Evolutionary conservation across 2,888 invertebrate species (phyloP).

Genomic region (Gerris lacustris): DNA sequence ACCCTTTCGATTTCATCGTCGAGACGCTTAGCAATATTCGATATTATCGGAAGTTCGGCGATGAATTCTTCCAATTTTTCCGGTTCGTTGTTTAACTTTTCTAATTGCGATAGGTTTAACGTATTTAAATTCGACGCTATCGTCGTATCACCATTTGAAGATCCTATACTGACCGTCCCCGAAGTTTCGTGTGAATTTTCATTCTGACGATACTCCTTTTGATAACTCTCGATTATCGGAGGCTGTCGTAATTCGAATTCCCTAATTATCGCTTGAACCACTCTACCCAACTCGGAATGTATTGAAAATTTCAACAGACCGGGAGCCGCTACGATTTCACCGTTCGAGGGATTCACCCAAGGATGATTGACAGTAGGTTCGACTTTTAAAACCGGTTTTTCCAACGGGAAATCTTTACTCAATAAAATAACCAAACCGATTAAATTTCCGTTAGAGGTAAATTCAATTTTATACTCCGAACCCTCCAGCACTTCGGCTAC

Average conservation of each 20-base stretch:
- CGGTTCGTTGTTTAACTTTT: background rate
- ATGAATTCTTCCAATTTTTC: conserved; percentile 7
- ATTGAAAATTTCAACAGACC: conserved; percentile 62
- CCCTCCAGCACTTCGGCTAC: conserved; percentile 59
- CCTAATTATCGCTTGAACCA: conserved; percentile 66
- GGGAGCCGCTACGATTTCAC: conserved; percentile 59
- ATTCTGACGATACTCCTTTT: conserved; percentile 14
- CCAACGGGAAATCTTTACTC: conserved; percentile 59
- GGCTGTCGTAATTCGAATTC: conserved; percentile 59
- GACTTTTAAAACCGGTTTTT: conserved; percentile 56
- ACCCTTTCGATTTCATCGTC: conserved; percentile 16
- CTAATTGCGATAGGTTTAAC: background rate
- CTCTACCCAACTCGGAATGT: conserved; percentile 66
- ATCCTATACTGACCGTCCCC: background rate
- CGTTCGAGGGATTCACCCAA: conserved; percentile 54
- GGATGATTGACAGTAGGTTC: conserved; percentile 55
- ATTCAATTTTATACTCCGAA: conserved; percentile 59
- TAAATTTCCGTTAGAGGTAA: conserved; percentile 50
- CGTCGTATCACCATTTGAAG: background rate
- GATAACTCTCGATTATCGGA: conserved; percentile 36
- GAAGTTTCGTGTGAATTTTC: background rate
- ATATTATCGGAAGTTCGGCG: background rate
- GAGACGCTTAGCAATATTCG: background rate
- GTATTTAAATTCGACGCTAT: background rate
- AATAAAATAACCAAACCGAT: conserved; percentile 55